Evolutionary conservation across 2,888 invertebrate genomes (phyloP).

Genomic region (Bhutanitis thaidina): DNA sequence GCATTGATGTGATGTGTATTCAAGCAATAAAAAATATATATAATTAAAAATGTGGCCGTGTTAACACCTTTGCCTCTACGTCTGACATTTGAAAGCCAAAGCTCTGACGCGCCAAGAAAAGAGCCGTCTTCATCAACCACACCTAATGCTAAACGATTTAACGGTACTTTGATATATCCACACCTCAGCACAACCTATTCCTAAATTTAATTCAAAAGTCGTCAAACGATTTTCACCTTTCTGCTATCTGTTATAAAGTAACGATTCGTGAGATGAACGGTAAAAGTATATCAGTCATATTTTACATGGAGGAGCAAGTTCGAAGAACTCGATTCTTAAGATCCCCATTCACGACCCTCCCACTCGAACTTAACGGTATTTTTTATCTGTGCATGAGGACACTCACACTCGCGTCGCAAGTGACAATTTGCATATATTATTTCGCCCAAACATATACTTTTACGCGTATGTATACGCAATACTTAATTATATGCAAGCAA

Average conservation of each 20-base stretch:
- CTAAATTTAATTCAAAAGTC: not conserved
- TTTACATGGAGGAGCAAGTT: slow-evolving; percentile 26
- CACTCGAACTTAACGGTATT: slow-evolving; percentile 40
- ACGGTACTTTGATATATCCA: slow-evolving; percentile 20
- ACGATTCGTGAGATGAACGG: not conserved
- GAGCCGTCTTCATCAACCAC: slow-evolving; percentile 27
- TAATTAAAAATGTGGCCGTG: not conserved
- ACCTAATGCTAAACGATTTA: slow-evolving; percentile 23
- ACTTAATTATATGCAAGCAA: slow-evolving; percentile 18
- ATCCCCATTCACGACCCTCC: slow-evolving; percentile 39
- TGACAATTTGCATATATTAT: slow-evolving; percentile 25
- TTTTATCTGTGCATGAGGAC: slow-evolving; percentile 35
- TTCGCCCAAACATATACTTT: slow-evolving; percentile 14
- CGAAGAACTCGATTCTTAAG: slow-evolving; percentile 35
- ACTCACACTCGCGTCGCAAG: slow-evolving; percentile 21
- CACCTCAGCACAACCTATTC: slow-evolving; percentile 6
- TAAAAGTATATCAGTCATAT: not conserved
- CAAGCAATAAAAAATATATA: not conserved
- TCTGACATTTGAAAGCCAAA: slow-evolving; percentile 25
- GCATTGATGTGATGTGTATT: too few relatives aligned
- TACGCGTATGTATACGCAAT: slow-evolving; percentile 2
- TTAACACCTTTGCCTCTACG: slow-evolving; percentile 12
- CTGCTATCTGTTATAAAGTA: not conserved
- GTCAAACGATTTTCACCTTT: slow-evolving; percentile 8
- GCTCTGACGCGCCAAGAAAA: slow-evolving; percentile 23